Evolutionary conservation across 2,888 invertebrate species (phyloP).

Genomic region (Platycnemis pennipes): DNA sequence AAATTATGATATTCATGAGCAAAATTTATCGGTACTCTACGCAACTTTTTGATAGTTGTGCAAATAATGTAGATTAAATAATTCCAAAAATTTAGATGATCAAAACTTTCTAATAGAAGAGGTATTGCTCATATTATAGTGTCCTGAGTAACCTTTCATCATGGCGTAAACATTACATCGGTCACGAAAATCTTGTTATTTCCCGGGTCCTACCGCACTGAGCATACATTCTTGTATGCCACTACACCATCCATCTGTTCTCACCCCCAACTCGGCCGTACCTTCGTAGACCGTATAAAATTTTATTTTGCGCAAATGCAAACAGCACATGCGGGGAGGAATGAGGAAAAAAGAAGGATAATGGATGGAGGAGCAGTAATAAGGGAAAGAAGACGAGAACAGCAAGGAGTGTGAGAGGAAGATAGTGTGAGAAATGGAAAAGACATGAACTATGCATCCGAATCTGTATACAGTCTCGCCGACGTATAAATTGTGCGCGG

Average conservation of each 20-base stretch:
- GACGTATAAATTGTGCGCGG: constrained; percentile 66
- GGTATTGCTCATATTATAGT: too few species aligned
- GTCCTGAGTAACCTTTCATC: too few species aligned
- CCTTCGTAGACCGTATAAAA: constrained; percentile 11
- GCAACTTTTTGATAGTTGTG: too few species aligned
- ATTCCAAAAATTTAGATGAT: too few species aligned
- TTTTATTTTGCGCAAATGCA: constrained; percentile 26
- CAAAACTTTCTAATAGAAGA: too few species aligned
- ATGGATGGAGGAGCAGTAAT: not conserved
- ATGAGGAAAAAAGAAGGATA: constrained; percentile 18
- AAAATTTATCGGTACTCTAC: too few species aligned
- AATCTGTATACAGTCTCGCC: constrained; percentile 60
- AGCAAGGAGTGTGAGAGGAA: not conserved
- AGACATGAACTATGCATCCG: constrained; percentile 60
- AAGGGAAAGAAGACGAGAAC: not conserved
- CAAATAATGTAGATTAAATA: too few species aligned
- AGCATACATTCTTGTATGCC: not conserved
- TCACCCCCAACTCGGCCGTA: not conserved
- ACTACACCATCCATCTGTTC: not conserved
- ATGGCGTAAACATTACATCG: not conserved
- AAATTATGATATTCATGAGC: too few species aligned
- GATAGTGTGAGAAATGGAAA: constrained; percentile 40
- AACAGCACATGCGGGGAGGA: not conserved
- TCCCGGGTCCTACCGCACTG: not conserved
- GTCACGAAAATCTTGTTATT: not conserved